phyloP scores from a whole-genome alignment of 2,888 invertebrate genomes.

The Limenitis camilla region DNA sequence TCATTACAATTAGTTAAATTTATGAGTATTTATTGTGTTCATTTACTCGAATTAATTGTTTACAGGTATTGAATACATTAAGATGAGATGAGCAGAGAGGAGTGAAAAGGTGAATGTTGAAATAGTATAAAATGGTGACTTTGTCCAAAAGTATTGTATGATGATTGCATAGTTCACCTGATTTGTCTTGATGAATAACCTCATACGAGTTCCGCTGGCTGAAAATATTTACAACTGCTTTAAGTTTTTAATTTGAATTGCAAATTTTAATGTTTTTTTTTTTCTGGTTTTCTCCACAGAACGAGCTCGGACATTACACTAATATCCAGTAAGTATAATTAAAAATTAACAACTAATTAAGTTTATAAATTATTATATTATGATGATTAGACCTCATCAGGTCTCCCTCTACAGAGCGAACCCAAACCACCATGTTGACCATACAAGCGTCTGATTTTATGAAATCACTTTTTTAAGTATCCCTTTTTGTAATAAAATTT shows the following conservation, averaged over 20 bases:
- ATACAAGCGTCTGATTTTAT: slow-evolving; percentile 5
- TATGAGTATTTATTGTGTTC: not conserved
- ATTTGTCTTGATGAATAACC: slow-evolving; percentile 14
- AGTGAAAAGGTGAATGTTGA: not conserved
- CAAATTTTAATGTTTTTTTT: not conserved
- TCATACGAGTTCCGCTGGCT: slow-evolving; percentile 21
- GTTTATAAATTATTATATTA: no score
- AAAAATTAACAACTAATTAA: no score
- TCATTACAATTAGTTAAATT: not conserved
- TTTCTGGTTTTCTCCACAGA: not conserved
- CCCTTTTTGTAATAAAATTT: no score
- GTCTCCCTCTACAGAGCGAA: slow-evolving; percentile 71
- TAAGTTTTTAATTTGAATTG: not conserved
- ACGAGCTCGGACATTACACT: not conserved
- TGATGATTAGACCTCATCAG: slow-evolving; percentile 62
- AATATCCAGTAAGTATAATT: no score
- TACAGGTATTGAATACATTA: not conserved
- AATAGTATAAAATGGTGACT: not conserved
- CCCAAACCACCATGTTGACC: slow-evolving; percentile 51
- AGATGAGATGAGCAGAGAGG: not conserved
- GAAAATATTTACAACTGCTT: not conserved
- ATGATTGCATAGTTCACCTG: slow-evolving; percentile 15
- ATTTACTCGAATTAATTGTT: not conserved
- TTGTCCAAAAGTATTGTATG: not conserved
- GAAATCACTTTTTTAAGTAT: no score